Conservation (phyloP, 2,113 vertebrate genomes). For the Microcebus griseorufus region DNA sequence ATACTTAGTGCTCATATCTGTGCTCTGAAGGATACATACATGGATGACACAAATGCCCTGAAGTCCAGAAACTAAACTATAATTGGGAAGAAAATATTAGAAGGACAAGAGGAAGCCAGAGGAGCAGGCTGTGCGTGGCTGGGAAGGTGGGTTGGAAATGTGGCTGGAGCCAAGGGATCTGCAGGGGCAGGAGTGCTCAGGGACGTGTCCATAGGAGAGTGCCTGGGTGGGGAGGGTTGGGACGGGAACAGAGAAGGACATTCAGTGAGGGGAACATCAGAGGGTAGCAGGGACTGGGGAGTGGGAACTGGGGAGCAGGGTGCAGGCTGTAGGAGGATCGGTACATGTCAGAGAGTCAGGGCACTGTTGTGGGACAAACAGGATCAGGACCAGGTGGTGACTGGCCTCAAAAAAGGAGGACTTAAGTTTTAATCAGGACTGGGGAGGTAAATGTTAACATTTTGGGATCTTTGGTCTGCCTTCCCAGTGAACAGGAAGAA, state of each 20-base stretch:
- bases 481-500: background rate
- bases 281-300: background rate
- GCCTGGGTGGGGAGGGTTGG: background rate
- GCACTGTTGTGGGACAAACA: background rate
- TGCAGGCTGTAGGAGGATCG: accelerated
- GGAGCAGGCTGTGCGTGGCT: background rate
- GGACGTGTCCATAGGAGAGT: accelerated
- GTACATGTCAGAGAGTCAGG: background rate
- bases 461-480: background rate
- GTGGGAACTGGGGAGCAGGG: no score
- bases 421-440: background rate
- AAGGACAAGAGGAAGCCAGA: background rate
- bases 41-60: background rate
- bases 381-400: background rate
- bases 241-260: background rate
- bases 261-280: accelerated
- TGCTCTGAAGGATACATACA: background rate
- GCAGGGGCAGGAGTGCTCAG: background rate
- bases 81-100: background rate
- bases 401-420: background rate
- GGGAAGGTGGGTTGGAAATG: background rate
- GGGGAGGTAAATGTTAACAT: background rate
- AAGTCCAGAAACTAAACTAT: background rate
- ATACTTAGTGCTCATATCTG: accelerated
- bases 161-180: background rate